phyloP scores from a whole-genome alignment of 1,140 invertebrate genomes.

The Aphaenogaster floridana region DNA sequence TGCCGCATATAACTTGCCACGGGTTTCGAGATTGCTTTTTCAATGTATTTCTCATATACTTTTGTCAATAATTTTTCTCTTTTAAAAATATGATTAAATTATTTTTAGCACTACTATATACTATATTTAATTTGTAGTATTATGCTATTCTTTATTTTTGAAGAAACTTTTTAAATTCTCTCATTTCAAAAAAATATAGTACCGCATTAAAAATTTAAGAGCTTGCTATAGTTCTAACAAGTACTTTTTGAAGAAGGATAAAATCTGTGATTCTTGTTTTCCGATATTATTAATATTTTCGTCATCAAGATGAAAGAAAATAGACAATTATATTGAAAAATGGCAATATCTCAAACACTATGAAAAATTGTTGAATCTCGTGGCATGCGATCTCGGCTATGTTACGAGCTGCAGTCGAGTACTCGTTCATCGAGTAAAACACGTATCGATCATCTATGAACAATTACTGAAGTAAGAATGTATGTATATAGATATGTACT shows the following conservation, averaged over 20 bases:
- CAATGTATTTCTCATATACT: background rate
- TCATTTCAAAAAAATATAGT: background rate
- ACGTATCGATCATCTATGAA: constrained; percentile 76
- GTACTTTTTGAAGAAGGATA: background rate
- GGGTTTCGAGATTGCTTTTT: constrained; percentile 26
- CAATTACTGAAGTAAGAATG: constrained; percentile 70
- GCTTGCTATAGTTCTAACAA: background rate
- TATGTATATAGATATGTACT: constrained; percentile 64
- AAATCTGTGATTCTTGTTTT: constrained; percentile 14
- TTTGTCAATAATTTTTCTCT: background rate
- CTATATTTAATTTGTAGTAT: background rate
- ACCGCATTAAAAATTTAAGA: constrained; percentile 12
- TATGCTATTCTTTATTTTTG: background rate
- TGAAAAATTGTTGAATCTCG: constrained; percentile 44
- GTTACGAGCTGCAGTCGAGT: constrained; percentile 63
- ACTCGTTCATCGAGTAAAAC: constrained; percentile 65
- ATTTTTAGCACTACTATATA: background rate
- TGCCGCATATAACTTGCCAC: constrained; percentile 64
- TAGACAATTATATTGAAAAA: background rate
- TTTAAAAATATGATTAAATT: background rate
- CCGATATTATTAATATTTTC: background rate
- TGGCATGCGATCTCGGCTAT: constrained; percentile 57
- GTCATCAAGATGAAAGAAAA: background rate
- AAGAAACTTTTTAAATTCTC: background rate
- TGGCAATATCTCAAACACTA: background rate